Evolutionary conservation across 2,888 invertebrate species (phyloP).

Genomic region (Meandrusa payeni): DNA sequence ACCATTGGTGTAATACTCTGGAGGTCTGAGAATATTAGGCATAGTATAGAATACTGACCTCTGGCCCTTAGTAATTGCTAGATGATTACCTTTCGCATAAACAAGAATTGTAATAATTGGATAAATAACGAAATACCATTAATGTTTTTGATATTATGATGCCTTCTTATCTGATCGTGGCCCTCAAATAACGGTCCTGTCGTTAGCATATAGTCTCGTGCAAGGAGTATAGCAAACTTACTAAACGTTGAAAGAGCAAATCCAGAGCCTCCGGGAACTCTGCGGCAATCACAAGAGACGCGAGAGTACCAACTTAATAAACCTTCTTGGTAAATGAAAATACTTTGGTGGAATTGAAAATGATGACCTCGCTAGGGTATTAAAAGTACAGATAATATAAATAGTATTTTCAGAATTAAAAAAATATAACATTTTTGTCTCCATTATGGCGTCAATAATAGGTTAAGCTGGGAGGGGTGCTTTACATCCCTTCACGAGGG

Average conservation of each 20-base stretch:
- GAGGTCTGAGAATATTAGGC: not conserved
- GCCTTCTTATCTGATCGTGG: too few relatives aligned
- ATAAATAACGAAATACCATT: not conserved
- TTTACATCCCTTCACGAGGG: too few relatives aligned
- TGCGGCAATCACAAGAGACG: conserved; percentile 1
- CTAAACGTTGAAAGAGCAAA: too few relatives aligned
- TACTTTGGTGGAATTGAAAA: not conserved
- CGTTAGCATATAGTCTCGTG: too few relatives aligned
- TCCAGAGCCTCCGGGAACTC: not conserved
- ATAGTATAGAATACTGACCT: not conserved
- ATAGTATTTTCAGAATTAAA: too few relatives aligned
- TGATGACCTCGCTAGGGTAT: not conserved
- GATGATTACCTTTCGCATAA: not conserved
- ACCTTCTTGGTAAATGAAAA: conserved; percentile 11
- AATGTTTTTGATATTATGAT: too few relatives aligned
- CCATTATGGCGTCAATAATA: too few relatives aligned
- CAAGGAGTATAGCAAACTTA: conserved; percentile 9
- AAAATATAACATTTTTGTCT: too few relatives aligned
- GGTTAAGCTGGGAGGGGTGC: too few relatives aligned
- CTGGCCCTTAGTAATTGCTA: not conserved
- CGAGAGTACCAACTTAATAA: not conserved
- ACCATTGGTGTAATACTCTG: not conserved
- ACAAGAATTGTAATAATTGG: conserved; percentile 1
- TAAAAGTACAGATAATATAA: not conserved
- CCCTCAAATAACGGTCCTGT: too few relatives aligned